Evolutionary conservation across 2,888 invertebrate species (phyloP).

Genomic region (Leucophenga maculata): DNA sequence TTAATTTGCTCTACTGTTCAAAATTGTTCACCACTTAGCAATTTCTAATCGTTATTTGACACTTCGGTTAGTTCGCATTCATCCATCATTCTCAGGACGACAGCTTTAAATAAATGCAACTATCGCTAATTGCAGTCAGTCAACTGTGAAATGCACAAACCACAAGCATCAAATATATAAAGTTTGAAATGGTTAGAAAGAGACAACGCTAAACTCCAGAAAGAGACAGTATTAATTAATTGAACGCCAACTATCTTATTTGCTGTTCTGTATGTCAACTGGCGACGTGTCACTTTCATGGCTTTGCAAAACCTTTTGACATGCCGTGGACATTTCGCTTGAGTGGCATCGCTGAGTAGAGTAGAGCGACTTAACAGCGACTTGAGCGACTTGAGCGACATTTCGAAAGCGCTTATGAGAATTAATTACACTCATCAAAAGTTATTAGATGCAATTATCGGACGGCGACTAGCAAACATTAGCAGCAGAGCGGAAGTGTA

Average conservation of each 20-base stretch:
- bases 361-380: conserved; percentile 31
- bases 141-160: conserved; percentile 6
- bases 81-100: conserved; percentile 24
- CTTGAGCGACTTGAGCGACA: conserved; percentile 42
- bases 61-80: too few relatives aligned
- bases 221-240: conserved; percentile 9
- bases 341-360: neutral
- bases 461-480: conserved; percentile 41
- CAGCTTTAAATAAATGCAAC: conserved; percentile 9
- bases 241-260: neutral
- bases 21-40: too few relatives aligned
- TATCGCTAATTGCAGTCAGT: conserved; percentile 6
- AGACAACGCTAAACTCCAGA: neutral
- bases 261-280: conserved; percentile 50
- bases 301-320: conserved; percentile 55
- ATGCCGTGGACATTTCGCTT: conserved; percentile 26
- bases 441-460: conserved; percentile 65
- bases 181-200: neutral
- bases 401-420: conserved; percentile 52
- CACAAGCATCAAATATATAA: neutral
- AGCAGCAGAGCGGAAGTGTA: too few relatives aligned
- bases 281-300: conserved; percentile 65
- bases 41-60: conserved; percentile 21
- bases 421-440: conserved; percentile 64
- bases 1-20: too few relatives aligned